A percentile compares a stretch with the other conserved stretches of the same genome.
Conservation (phyloP, 1,140 invertebrate genomes). For the Cydia fagiglandana region DNA sequence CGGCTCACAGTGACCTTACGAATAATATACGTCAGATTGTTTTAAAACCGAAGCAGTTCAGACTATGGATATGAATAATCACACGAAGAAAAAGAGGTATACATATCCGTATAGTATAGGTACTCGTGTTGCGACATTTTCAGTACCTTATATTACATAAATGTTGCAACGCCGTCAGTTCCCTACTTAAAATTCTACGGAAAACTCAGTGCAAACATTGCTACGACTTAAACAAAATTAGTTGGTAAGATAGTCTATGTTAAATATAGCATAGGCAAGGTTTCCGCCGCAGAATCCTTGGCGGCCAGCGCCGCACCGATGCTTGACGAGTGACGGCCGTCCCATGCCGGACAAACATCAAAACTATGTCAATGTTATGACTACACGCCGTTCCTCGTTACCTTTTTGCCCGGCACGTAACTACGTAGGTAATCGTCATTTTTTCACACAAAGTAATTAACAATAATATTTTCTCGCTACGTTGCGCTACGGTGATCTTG, state of each 20-base stretch:
- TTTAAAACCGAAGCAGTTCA: constrained; percentile 7
- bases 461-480: constrained; percentile 69
- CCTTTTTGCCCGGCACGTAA: constrained; percentile 45
- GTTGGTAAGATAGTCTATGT: constrained; percentile 35
- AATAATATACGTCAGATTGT: background rate
- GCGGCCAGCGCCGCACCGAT: constrained; percentile 34
- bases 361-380: constrained; percentile 75
- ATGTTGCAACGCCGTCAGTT: background rate
- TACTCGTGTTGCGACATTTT: background rate
- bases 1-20: constrained; percentile 4
- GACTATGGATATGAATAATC: constrained; percentile 3
- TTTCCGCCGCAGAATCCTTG: constrained; percentile 30
- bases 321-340: constrained; percentile 38
- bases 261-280: constrained; percentile 43
- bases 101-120: background rate
- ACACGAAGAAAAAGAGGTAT: background rate
- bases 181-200: constrained; percentile 1
- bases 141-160: background rate
- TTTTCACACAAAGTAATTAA: constrained; percentile 57
- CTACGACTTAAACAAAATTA: constrained; percentile 5
- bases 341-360: constrained; percentile 35
- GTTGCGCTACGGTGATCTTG: constrained; percentile 69
- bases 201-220: constrained; percentile 4
- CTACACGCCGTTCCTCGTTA: constrained; percentile 34
- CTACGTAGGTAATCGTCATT: constrained; percentile 52